Conservation (phyloP, 1,140 invertebrate species). For the Aphelenchoides fujianensis region DNA sequence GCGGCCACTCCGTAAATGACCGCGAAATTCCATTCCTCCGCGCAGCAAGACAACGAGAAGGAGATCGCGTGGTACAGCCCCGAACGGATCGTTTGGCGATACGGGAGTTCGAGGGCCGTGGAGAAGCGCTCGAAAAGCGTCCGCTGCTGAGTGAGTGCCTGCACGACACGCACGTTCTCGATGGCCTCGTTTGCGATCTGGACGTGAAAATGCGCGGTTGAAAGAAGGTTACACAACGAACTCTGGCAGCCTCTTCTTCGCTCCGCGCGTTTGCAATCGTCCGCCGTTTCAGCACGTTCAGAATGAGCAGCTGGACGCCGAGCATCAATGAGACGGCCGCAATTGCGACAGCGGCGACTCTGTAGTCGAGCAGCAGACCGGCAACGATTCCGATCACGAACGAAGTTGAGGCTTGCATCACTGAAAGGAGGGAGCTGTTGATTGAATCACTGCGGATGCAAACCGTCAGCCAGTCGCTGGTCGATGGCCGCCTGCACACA, state of each 20-base stretch:
- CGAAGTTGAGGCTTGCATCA: slow-evolving; percentile 49
- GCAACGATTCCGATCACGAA: slow-evolving; percentile 54
- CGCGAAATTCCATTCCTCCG: slow-evolving; percentile 20
- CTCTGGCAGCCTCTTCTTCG: slow-evolving; percentile 26
- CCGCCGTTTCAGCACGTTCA: slow-evolving; percentile 41
- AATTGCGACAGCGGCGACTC: slow-evolving; percentile 54
- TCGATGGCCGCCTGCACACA: slow-evolving; percentile 66
- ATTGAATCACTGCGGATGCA: too few relatives aligned
- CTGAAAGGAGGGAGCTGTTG: too few relatives aligned
- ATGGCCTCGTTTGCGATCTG: slow-evolving; percentile 47
- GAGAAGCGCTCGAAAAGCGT: slow-evolving; percentile 36
- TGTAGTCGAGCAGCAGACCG: slow-evolving; percentile 63
- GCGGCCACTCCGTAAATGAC: slow-evolving; percentile 36
- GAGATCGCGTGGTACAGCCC: slow-evolving; percentile 14
- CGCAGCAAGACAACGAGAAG: slow-evolving; percentile 1
- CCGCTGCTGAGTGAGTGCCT: slow-evolving; percentile 39
- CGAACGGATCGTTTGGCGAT: slow-evolving; percentile 34
- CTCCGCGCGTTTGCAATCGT: slow-evolving; percentile 32
- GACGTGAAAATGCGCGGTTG: background rate
- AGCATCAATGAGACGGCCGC: slow-evolving; percentile 34
- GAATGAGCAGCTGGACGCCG: slow-evolving; percentile 37
- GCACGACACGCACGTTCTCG: slow-evolving; percentile 44
- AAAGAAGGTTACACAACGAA: slow-evolving; percentile 7
- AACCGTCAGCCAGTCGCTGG: slow-evolving; percentile 62
- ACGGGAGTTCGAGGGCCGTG: slow-evolving; percentile 31